Conservation (phyloP, 2,797 vertebrate genomes). For the Oreochromis grahami region DNA sequence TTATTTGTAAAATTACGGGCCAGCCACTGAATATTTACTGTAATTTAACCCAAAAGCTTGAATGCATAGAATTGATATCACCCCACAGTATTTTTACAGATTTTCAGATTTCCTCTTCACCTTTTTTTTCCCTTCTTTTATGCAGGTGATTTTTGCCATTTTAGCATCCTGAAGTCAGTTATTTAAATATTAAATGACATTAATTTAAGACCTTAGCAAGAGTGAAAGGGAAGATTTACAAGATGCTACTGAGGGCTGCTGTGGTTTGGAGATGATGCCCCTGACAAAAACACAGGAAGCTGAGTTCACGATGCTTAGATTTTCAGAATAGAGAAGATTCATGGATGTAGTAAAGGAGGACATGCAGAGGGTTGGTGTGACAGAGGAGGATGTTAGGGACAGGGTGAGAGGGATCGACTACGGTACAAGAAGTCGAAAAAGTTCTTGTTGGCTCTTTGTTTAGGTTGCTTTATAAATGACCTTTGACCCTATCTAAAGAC, state of each 20-base stretch:
- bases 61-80: fast-evolving
- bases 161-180: not conserved
- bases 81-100: not conserved
- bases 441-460: not conserved
- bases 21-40: not conserved
- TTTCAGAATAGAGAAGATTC: not conserved
- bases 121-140: not conserved
- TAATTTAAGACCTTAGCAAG: not conserved
- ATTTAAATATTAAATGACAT: not conserved
- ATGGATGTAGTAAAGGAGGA: not conserved
- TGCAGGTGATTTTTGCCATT: not conserved
- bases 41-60: not conserved
- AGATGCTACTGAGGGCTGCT: not conserved
- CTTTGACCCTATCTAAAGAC: not conserved
- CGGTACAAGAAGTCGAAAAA: not conserved
- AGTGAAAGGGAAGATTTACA: not conserved
- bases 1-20: not conserved
- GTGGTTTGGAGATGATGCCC: fast-evolving
- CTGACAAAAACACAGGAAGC: not conserved
- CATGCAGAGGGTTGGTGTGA: not conserved
- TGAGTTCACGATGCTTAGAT: not conserved
- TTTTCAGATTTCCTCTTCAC: not conserved
- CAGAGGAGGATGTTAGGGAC: fast-evolving
- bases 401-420: fast-evolving
- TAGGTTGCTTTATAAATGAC: not conserved